These are phyloP conservation scores for Rotaria macrura DNA, from an alignment of 2,888 invertebrate species.

Conservation along the genomic window DNA sequence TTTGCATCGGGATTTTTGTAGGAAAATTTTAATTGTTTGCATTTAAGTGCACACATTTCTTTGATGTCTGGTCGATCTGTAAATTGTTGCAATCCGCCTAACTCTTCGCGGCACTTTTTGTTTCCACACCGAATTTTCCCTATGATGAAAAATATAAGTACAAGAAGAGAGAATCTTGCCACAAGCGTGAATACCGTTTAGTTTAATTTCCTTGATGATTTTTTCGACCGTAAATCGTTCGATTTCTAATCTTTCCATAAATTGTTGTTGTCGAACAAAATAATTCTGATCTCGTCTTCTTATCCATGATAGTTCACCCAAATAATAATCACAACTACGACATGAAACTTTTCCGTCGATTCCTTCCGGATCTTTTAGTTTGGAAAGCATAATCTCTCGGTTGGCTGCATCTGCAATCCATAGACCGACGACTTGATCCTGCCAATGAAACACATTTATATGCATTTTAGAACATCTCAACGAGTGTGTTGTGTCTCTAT, in stretches of 20 bases:
- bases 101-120: neutral
- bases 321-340: neutral
- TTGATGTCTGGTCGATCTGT: neutral
- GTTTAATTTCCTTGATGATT: neutral
- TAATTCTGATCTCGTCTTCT: neutral
- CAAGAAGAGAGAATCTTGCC: too few species aligned
- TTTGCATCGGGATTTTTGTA: neutral
- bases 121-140: neutral
- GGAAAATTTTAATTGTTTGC: neutral
- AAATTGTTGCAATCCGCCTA: neutral
- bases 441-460: neutral
- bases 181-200: neutral
- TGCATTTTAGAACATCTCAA: too few species aligned
- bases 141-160: neutral
- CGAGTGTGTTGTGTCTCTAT: too few species aligned
- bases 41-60: neutral
- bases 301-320: neutral
- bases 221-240: neutral
- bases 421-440: neutral
- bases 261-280: neutral
- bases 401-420: neutral
- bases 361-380: too few species aligned
- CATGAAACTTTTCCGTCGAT: neutral
- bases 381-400: accelerated
- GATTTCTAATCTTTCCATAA: neutral